A percentile compares a stretch with the other conserved stretches of the same genome.
Evolutionary conservation across 2,888 invertebrate species (phyloP).

Genomic region (Thera britannica): DNA sequence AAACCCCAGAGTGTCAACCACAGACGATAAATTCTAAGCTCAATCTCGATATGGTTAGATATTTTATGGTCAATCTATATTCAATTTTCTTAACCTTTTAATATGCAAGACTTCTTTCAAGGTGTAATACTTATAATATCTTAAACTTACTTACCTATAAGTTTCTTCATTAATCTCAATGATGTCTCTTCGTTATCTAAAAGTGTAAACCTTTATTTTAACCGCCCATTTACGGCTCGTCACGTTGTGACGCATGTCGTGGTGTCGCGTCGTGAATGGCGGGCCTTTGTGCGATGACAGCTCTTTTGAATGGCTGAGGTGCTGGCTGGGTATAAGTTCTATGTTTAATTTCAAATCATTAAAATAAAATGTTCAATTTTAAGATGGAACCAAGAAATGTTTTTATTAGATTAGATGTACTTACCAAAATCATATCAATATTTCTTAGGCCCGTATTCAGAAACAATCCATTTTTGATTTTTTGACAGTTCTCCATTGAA

Average conservation of each 20-base stretch:
- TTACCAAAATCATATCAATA: too few relatives aligned
- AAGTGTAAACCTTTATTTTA: background rate
- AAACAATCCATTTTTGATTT: too few relatives aligned
- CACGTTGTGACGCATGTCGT: conserved; percentile 40
- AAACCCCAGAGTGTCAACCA: too few relatives aligned
- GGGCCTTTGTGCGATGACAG: conserved; percentile 36
- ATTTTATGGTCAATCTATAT: too few relatives aligned
- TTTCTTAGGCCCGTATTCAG: too few relatives aligned
- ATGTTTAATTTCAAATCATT: conserved; percentile 7
- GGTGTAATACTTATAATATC: background rate
- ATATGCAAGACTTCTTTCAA: background rate
- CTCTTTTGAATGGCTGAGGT: conserved; percentile 16
- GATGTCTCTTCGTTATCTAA: background rate
- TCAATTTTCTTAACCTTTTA: too few relatives aligned
- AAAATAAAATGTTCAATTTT: background rate
- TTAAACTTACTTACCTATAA: background rate
- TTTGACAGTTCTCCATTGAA: too few relatives aligned
- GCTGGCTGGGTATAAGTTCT: conserved; percentile 15
- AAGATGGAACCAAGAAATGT: too few relatives aligned
- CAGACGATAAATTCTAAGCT: too few relatives aligned
- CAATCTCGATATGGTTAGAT: too few relatives aligned
- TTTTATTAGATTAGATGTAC: too few relatives aligned
- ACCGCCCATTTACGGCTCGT: conserved; percentile 38
- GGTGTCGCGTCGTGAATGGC: conserved; percentile 39
- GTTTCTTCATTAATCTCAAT: background rate